A percentile compares a stretch with the other conserved stretches of the same genome.
These are phyloP conservation scores for Callinectes sapidus DNA, from an alignment of 2,888 invertebrate species.

Conservation along the genomic window DNA sequence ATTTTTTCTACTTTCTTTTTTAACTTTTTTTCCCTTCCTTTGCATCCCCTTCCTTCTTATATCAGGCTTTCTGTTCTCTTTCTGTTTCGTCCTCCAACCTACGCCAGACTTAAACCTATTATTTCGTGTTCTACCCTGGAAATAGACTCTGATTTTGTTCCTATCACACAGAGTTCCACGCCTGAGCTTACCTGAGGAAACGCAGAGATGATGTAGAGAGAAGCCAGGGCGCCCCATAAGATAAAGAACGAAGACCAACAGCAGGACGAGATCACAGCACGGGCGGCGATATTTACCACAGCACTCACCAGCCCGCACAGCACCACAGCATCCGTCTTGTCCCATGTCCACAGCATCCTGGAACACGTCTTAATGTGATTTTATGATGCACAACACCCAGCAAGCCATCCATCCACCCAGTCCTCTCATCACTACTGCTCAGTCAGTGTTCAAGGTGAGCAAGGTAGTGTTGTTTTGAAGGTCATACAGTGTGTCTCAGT, in stretches of 20 bases:
- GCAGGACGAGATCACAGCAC: neutral
- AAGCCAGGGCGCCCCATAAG: neutral
- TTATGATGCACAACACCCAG: no score
- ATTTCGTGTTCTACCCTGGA: no score
- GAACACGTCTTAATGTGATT: neutral
- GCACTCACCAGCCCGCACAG: neutral
- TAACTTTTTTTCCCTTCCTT: neutral
- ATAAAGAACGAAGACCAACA: neutral
- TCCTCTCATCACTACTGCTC: no score
- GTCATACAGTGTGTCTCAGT: neutral
- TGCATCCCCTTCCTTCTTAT: no score
- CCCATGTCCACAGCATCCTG: constrained; percentile 35
- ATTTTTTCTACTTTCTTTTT: no score
- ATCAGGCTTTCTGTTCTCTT: no score
- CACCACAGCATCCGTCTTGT: constrained; percentile 34
- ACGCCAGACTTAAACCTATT: no score
- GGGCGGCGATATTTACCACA: neutral
- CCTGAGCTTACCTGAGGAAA: neutral
- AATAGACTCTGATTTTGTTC: neutral
- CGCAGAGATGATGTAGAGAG: neutral
- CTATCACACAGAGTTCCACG: no score
- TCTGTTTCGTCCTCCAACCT: no score
- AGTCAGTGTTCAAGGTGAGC: no score
- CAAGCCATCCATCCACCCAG: no score
- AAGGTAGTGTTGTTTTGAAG: no score